A percentile compares a stretch with the other conserved stretches of the same genome.
Evolutionary conservation across 2,797 vertebrate genomes (phyloP).

Genomic region (Malurus leucopterus): DNA sequence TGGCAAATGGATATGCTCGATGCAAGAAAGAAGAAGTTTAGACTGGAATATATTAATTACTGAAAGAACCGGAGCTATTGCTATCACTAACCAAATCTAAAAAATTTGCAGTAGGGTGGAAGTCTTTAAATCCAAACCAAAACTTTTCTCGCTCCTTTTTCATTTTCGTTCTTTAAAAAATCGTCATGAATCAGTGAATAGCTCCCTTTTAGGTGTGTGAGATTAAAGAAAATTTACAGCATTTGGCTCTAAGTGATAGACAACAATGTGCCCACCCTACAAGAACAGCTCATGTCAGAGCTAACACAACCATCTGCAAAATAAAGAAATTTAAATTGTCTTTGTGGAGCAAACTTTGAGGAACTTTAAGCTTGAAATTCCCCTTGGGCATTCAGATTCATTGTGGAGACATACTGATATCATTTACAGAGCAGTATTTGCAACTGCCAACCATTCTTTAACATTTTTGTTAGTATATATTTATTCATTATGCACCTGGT

Average conservation of each 20-base stretch:
- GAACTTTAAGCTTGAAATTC: neutral
- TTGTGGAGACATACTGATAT: neutral
- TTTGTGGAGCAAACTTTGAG: neutral
- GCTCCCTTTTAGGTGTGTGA: neutral
- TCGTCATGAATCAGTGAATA: neutral
- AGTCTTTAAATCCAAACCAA: neutral
- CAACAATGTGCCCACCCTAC: neutral
- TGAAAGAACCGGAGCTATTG: neutral
- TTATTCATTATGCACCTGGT: neutral
- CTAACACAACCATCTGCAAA: neutral
- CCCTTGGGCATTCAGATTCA: neutral
- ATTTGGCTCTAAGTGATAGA: neutral
- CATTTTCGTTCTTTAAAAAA: neutral
- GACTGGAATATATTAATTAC: neutral
- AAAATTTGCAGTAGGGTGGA: neutral
- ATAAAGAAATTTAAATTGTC: neutral
- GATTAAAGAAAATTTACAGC: neutral
- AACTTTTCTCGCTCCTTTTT: neutral
- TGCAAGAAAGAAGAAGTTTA: neutral
- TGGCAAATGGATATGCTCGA: neutral
- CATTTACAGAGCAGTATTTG: neutral
- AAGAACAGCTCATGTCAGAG: neutral
- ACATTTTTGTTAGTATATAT: neutral
- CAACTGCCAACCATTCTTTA: neutral
- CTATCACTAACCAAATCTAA: neutral